Evolutionary conservation across 2,888 invertebrate species (phyloP).

Genomic region (Megamerina dolium): DNA sequence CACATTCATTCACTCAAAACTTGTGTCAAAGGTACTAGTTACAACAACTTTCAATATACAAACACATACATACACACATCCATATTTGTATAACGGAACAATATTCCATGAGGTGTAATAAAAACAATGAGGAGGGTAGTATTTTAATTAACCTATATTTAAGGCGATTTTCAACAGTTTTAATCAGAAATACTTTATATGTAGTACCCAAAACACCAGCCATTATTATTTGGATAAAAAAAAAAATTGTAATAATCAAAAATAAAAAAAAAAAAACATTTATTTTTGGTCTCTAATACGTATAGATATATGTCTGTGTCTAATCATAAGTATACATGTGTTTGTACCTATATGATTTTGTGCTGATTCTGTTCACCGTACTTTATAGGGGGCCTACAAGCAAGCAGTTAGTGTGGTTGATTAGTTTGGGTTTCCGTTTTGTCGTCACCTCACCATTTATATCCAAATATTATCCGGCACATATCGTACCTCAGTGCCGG

Average conservation of each 20-base stretch:
- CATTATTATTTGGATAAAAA: too few relatives aligned
- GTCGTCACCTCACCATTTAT: too few relatives aligned
- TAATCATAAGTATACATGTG: neutral
- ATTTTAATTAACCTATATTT: slow-evolving; percentile 32
- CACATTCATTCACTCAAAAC: too few relatives aligned
- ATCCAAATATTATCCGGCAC: too few relatives aligned
- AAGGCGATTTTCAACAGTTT: slow-evolving; percentile 21
- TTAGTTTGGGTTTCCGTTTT: too few relatives aligned
- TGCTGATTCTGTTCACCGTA: neutral
- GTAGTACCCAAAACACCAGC: too few relatives aligned
- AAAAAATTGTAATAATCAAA: too few relatives aligned
- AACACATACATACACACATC: too few relatives aligned
- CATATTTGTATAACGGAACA: too few relatives aligned
- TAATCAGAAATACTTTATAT: slow-evolving; percentile 4
- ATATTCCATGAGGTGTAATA: slow-evolving; percentile 26
- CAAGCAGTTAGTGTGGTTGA: neutral
- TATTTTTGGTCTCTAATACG: too few relatives aligned
- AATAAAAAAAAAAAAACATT: too few relatives aligned
- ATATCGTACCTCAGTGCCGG: too few relatives aligned
- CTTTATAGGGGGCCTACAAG: neutral
- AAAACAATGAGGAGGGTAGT: slow-evolving; percentile 25
- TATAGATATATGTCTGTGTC: neutral
- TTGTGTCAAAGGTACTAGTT: slow-evolving; percentile 5
- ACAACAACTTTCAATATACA: slow-evolving; percentile 1
- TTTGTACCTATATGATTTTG: neutral